Conservation (phyloP, 2,797 vertebrate genomes). For the Sitta carolinensis region DNA sequence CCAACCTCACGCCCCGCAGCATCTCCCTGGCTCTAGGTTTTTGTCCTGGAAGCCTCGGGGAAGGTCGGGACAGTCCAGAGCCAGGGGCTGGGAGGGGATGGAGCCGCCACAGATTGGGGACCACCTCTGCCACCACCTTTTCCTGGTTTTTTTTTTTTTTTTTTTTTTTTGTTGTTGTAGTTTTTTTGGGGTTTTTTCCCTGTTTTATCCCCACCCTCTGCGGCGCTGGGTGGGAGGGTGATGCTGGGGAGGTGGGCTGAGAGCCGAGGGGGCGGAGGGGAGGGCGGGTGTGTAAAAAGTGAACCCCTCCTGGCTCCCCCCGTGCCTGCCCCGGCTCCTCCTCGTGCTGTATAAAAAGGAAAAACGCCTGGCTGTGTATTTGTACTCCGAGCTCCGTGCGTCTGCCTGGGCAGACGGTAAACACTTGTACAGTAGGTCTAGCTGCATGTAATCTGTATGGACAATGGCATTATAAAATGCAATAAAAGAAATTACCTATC, state of each 20-base stretch:
- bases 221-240: not conserved
- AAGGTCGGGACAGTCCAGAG: not conserved
- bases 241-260: not conserved
- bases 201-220: rapidly evolving
- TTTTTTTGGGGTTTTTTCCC: not conserved
- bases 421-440: constrained; percentile 89
- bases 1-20: not conserved
- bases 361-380: constrained; percentile 80
- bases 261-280: not conserved
- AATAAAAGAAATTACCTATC: constrained; percentile 91
- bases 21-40: not conserved
- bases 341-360: constrained; percentile 85
- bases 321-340: not conserved
- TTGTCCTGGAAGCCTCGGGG: constrained; percentile 24
- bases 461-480: constrained; percentile 93
- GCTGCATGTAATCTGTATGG: constrained; percentile 93
- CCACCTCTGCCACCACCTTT: not conserved
- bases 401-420: constrained; percentile 89
- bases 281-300: constrained; percentile 40
- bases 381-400: constrained; percentile 89
- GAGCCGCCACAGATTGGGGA: not conserved
- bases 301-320: not conserved
- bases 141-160: not conserved
- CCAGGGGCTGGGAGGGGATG: not conserved
- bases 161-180: not conserved